Percentiles rank a stretch among this genome's conserved stretches.
These are phyloP conservation scores for Parazoanthus swiftii DNA, from an alignment of 92 coral and sea anemone species.

Conservation along the genomic window DNA sequence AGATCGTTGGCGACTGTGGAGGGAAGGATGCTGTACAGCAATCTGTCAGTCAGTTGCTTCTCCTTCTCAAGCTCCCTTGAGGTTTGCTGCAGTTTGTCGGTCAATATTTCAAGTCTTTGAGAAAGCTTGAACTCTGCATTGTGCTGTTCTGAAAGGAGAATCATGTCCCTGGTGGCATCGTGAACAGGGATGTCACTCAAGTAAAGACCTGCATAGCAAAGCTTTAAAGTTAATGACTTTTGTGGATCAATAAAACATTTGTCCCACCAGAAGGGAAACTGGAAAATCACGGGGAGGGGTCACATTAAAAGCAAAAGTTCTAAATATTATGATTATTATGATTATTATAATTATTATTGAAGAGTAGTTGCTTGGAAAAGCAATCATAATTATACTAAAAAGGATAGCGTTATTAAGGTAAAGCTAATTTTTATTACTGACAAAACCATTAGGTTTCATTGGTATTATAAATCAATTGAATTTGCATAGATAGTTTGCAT, in stretches of 20 bases:
- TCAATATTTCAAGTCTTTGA: slow-evolving; percentile 92
- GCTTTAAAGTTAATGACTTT: neutral
- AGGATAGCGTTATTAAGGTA: too few relatives aligned
- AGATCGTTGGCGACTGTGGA: slow-evolving; percentile 94
- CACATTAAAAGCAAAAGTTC: neutral
- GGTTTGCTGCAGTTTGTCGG: slow-evolving; percentile 99
- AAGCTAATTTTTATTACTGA: too few relatives aligned
- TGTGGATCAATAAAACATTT: neutral
- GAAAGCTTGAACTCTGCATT: slow-evolving; percentile 96
- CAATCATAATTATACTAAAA: too few relatives aligned
- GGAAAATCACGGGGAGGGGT: neutral
- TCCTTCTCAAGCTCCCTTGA: slow-evolving; percentile 90
- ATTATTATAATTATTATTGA: too few relatives aligned
- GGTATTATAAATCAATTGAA: too few relatives aligned
- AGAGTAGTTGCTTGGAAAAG: too few relatives aligned
- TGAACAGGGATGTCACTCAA: slow-evolving; percentile 98
- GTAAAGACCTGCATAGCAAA: slow-evolving; percentile 72
- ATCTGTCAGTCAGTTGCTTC: slow-evolving; percentile 88
- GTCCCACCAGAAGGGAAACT: neutral
- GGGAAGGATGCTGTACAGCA: slow-evolving; percentile 95
- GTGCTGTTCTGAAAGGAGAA: slow-evolving; percentile 94
- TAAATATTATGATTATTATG: too few relatives aligned
- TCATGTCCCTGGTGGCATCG: slow-evolving; percentile 96
- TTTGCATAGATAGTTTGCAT: too few relatives aligned
- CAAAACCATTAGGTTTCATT: too few relatives aligned